Evolutionary conservation across 1,140 invertebrate genomes (phyloP).

Genomic region (Cyclina sinensis): DNA sequence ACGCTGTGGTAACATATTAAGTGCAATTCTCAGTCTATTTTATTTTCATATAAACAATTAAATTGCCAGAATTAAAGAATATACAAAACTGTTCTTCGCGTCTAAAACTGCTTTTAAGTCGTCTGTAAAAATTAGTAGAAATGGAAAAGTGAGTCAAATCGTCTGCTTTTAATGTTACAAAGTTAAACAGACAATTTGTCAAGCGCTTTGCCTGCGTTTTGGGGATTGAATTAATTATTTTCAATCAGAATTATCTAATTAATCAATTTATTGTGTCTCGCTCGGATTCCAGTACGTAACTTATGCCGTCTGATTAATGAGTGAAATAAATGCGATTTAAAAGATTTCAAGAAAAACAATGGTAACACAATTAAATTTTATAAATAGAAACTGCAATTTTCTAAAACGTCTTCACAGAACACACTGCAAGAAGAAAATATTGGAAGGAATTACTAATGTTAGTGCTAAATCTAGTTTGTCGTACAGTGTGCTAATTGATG

Average conservation of each 20-base stretch:
- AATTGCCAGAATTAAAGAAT: background rate
- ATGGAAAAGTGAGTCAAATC: background rate
- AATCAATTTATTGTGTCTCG: constrained; percentile 11
- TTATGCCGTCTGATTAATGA: background rate
- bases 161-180: background rate
- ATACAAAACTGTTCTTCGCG: background rate
- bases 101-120: background rate
- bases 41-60: constrained; percentile 19
- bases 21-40: background rate
- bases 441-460: background rate
- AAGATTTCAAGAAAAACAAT: background rate
- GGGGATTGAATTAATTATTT: constrained; percentile 3
- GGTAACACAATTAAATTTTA: constrained; percentile 4
- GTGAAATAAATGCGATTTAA: background rate
- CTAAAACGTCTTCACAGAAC: background rate
- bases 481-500: background rate
- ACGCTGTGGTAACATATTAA: background rate
- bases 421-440: background rate
- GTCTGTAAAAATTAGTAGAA: background rate
- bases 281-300: background rate
- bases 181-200: background rate
- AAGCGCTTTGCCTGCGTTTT: background rate
- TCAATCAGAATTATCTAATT: background rate
- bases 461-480: background rate
- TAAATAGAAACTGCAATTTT: background rate